Evolutionary conservation across 2,113 vertebrate species (phyloP), one percentile per base, ranked within the genome.

Genomic region (Myotis brandtii): DNA sequence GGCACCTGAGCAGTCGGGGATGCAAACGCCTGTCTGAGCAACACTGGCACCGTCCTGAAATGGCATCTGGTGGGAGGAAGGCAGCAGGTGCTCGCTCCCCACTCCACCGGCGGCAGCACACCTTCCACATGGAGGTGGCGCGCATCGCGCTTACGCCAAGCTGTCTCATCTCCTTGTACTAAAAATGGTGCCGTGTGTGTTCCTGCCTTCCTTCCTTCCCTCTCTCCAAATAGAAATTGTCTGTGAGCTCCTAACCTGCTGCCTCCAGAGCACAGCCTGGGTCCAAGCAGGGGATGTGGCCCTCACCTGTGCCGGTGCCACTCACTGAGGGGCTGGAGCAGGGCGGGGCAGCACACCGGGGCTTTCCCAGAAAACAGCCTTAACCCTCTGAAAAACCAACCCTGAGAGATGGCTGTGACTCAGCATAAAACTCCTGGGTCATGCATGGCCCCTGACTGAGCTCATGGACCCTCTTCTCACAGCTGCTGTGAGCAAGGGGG

Each of bases 71-170:
- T 67, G 85, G n/a, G 66, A 91, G 70, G 85, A 30, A 91, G 62
- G 77, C 70, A 32, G 90, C 88, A 97, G 97, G 93, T 88, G 95
- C 89, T 54, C 3, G 6, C 46, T 32, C 72, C 56, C 66, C 88
- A 56, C 79, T 56, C 93, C 86, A 37, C 77, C 86, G 75, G 92
- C 90, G 23, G 94, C 94, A 40, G 72, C 76, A 75, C 90, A 97
- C 96, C 97, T 97, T 67, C 81, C 64, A 59, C 91, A 17, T 1
- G 1, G 91, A 94, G 97, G 95, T 79, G 93, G 92, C 97, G 93
- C 4, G 13, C 27, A 13, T 21, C 1, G 1, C 0, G 14, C 93
- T 66, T 25, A 93, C 10, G 21, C 91, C 95, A 94, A 95, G 95
- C 89, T 96, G 95, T 90, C 43, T n/a, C 1, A 0, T n/a, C 72